These are phyloP conservation scores for Drosophila putrida DNA, from an alignment of 2,888 invertebrate genomes.

Conservation along the genomic window DNA sequence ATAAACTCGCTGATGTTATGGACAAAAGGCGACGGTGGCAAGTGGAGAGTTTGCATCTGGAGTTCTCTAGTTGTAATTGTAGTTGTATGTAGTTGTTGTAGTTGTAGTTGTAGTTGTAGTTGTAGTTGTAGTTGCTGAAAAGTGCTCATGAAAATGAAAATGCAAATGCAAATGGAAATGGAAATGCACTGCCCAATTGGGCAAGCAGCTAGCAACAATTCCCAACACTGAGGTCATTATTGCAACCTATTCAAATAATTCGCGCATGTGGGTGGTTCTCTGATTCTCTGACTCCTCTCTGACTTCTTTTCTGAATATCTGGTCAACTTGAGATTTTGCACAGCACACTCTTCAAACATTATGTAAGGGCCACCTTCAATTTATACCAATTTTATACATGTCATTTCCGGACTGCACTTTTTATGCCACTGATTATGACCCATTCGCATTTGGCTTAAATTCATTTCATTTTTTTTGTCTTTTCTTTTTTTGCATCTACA, in stretches of 20 bases:
- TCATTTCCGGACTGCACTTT: conserved; percentile 73
- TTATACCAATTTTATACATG: conserved; percentile 67
- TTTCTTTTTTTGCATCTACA: conserved; percentile 1
- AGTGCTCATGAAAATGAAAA: conserved; percentile 22
- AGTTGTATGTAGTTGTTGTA: not conserved
- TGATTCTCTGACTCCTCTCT: not conserved
- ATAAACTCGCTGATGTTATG: conserved; percentile 80
- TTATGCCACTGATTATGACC: conserved; percentile 71
- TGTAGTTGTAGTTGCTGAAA: conserved; percentile 30
- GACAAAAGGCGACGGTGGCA: conserved; percentile 12
- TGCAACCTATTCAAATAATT: conserved; percentile 78
- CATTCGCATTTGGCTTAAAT: conserved; percentile 39
- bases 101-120: conserved; percentile 12
- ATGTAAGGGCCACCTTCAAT: conserved; percentile 37
- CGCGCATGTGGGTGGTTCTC: conserved; percentile 67
- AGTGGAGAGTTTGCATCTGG: conserved; percentile 34
- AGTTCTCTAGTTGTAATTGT: conserved; percentile 26
- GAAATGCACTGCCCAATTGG: conserved; percentile 67
- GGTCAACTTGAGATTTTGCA: conserved; percentile 18
- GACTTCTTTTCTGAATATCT: not conserved
- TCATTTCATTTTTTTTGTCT: conserved; percentile 1
- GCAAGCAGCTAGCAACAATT: conserved; percentile 35
- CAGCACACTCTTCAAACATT: conserved; percentile 19
- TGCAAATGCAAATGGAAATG: conserved; percentile 34
- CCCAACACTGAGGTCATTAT: conserved; percentile 65